A percentile compares a stretch with the other conserved stretches of the same genome.
These are phyloP conservation scores for Rhinopomastus cyanomelas DNA, from an alignment of 2,113 vertebrate genomes.

Conservation along the genomic window DNA sequence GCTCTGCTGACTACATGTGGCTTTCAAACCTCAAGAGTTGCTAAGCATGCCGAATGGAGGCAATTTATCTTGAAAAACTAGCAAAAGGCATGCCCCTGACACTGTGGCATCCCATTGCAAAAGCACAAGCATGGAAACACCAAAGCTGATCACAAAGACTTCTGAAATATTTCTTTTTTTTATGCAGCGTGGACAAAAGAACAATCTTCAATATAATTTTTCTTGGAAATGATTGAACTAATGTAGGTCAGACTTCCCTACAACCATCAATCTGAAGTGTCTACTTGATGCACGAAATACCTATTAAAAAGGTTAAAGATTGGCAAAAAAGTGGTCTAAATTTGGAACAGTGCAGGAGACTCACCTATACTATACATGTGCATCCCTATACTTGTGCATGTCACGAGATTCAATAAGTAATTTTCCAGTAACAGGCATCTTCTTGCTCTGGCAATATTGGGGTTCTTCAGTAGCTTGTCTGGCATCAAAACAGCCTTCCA, in stretches of 20 bases:
- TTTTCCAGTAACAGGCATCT: neutral
- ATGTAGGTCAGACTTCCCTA: neutral
- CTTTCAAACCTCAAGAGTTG: neutral
- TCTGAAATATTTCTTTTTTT: neutral
- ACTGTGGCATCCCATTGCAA: neutral
- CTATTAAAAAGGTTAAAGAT: neutral
- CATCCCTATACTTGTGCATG: neutral
- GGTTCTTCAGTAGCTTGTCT: neutral
- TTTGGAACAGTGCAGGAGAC: neutral
- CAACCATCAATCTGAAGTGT: neutral
- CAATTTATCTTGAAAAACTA: neutral
- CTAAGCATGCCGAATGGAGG: neutral
- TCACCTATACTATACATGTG: neutral
- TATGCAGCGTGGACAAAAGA: neutral
- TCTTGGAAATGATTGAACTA: neutral
- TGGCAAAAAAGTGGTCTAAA: neutral
- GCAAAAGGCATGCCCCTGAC: conserved; percentile 5
- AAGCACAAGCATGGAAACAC: neutral
- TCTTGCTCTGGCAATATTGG: neutral
- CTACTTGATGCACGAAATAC: neutral
- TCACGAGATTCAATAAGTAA: neutral
- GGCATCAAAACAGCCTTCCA: neutral
- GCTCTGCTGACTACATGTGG: neutral
- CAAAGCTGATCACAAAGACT: neutral
- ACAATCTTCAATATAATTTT: neutral